Percentiles rank a stretch among this genome's conserved stretches.
Conservation (phyloP, 2,113 vertebrate genomes). For the Saccopteryx bilineata region DNA sequence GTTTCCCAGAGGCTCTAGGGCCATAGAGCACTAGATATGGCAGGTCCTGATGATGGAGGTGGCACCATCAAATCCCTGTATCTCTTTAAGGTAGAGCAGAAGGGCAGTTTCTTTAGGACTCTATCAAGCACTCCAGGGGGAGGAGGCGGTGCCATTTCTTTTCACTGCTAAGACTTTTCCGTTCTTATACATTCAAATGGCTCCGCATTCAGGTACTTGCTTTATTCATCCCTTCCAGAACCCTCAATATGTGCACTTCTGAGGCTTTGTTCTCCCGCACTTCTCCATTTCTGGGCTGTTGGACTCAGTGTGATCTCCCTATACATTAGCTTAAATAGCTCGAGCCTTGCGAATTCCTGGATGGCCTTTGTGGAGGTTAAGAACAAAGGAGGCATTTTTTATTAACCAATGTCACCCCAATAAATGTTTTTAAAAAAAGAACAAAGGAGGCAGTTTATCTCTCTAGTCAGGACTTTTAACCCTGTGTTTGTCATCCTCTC, state of each 20-base stretch:
- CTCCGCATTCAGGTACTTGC: background rate
- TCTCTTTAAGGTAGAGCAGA: background rate
- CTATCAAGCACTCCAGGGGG: background rate
- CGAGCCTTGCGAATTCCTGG: conserved; percentile 49
- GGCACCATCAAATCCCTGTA: background rate
- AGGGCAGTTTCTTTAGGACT: background rate
- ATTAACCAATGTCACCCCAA: too few relatives aligned
- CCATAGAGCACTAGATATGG: background rate
- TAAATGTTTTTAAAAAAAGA: background rate
- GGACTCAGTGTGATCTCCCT: conserved; percentile 64
- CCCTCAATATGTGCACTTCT: background rate
- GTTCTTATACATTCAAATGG: conserved; percentile 5
- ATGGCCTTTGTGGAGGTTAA: conserved; percentile 65
- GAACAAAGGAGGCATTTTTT: conserved; percentile 41
- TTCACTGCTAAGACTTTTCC: background rate
- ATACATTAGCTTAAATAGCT: conserved; percentile 50
- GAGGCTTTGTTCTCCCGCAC: conserved; percentile 28
- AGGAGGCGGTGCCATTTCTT: background rate
- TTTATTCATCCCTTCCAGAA: conserved; percentile 25
- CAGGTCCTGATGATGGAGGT: background rate
- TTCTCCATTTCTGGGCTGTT: conserved; percentile 49
- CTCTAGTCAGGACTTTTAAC: conserved; percentile 36
- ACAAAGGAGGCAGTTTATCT: conserved; percentile 64
- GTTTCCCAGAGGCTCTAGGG: background rate
- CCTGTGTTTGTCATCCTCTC: background rate